phyloP scores from a whole-genome alignment of 2,113 vertebrate genomes.

The Silurus glanis region DNA sequence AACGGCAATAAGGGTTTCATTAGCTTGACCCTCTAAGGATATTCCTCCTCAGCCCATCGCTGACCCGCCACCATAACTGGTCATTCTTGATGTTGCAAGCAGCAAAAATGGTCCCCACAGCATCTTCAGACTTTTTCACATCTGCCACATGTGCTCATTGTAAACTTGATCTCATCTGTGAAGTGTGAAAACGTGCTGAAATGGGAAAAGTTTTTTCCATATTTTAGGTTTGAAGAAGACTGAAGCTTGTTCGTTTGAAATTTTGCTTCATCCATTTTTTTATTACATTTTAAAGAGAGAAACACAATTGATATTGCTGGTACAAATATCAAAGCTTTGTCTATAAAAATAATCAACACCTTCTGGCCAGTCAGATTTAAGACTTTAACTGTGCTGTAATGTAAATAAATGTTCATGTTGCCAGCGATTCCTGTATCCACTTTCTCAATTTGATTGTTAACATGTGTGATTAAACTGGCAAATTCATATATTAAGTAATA shows the following conservation, averaged over 20 bases:
- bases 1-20: no score
- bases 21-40: no score
- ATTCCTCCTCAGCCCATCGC: no score
- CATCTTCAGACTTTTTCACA: no score
- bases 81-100: no score
- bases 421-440: background rate
- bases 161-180: no score
- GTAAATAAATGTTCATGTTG: background rate
- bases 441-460: background rate
- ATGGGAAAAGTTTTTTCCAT: background rate
- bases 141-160: no score
- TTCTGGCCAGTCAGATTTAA: background rate
- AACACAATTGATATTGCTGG: background rate
- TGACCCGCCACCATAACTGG: no score
- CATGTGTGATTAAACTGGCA: background rate
- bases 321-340: background rate
- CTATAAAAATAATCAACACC: background rate
- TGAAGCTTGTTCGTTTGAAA: background rate
- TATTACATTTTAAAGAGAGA: background rate
- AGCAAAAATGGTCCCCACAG: no score
- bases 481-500: background rate
- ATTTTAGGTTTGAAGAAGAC: background rate
- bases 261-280: background rate
- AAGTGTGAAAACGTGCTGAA: background rate
- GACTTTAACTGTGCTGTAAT: background rate